Evolutionary conservation across 2,888 invertebrate genomes (phyloP).

Genomic region (Spisula subtruncata): DNA sequence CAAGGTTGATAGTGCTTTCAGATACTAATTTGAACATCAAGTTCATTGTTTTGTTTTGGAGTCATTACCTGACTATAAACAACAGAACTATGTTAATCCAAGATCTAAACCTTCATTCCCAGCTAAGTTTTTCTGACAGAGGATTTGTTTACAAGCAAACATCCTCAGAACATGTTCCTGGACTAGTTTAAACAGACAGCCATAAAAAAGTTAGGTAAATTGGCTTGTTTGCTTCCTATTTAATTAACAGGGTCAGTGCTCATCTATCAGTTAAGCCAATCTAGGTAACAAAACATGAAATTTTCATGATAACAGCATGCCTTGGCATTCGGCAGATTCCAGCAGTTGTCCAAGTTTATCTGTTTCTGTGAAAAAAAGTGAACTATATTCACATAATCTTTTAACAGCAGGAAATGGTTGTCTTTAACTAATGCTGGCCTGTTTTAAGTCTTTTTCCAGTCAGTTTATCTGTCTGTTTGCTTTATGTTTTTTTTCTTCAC

Average conservation of each 20-base stretch:
- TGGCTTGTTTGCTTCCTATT: slow-evolving; percentile 50
- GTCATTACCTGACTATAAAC: too few species aligned
- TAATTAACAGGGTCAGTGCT: slow-evolving; percentile 58
- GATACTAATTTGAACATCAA: not conserved
- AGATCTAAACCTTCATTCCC: not conserved
- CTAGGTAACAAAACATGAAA: slow-evolving; percentile 53
- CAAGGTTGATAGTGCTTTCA: too few species aligned
- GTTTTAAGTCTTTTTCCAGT: slow-evolving; percentile 13
- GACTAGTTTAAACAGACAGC: not conserved
- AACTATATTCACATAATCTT: slow-evolving; percentile 12
- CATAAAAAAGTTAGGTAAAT: slow-evolving; percentile 19
- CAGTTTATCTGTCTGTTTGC: slow-evolving; percentile 9
- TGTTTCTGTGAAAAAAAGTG: slow-evolving; percentile 17
- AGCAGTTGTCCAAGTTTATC: slow-evolving; percentile 2
- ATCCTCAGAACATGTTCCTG: slow-evolving; percentile 14
- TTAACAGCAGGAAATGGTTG: slow-evolving; percentile 22
- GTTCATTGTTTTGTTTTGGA: too few species aligned
- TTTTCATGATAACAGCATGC: slow-evolving; percentile 39
- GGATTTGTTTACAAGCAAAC: slow-evolving; percentile 22
- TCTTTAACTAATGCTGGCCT: not conserved
- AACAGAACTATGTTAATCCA: too few species aligned
- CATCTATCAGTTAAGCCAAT: slow-evolving; percentile 47
- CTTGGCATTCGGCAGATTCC: slow-evolving; percentile 26
- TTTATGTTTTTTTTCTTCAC: slow-evolving; percentile 12
- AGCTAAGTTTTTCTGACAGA: not conserved